phyloP scores from a whole-genome alignment of 2,888 invertebrate genomes.

The Ornithoptera priamus region DNA sequence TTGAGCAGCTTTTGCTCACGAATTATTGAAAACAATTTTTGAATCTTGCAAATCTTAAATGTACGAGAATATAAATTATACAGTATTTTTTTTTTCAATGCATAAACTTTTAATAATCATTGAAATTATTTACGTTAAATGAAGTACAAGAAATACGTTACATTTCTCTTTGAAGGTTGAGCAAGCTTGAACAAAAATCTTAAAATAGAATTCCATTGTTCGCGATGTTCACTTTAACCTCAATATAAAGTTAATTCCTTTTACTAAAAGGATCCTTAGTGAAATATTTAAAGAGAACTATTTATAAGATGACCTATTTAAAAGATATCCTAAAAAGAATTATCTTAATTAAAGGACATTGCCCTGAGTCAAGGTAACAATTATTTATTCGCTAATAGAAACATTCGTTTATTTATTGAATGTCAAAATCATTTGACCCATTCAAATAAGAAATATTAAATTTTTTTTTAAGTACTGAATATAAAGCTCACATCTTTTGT shows the following conservation, averaged over 20 bases:
- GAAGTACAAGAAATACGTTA: neutral
- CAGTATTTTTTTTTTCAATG: neutral
- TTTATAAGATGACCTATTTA: neutral
- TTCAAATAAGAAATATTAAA: no score
- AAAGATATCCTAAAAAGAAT: neutral
- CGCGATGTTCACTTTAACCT: neutral
- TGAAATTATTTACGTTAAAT: neutral
- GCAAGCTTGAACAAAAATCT: neutral
- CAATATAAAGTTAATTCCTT: neutral
- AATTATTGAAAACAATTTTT: no score
- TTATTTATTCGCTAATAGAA: no score
- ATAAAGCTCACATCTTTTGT: no score
- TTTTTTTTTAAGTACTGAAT: no score
- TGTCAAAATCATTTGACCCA: no score
- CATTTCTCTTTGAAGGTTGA: neutral
- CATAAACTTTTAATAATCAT: neutral
- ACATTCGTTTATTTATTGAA: no score
- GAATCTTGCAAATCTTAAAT: no score
- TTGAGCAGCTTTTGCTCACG: no score
- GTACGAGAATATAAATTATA: no score
- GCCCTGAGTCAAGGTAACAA: no score
- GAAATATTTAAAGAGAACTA: neutral
- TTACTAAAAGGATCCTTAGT: neutral
- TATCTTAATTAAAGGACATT: no score
- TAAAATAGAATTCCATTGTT: neutral